These are phyloP conservation scores for Archivesica marissinica DNA, from an alignment of 1,140 invertebrate species.

Conservation along the genomic window DNA sequence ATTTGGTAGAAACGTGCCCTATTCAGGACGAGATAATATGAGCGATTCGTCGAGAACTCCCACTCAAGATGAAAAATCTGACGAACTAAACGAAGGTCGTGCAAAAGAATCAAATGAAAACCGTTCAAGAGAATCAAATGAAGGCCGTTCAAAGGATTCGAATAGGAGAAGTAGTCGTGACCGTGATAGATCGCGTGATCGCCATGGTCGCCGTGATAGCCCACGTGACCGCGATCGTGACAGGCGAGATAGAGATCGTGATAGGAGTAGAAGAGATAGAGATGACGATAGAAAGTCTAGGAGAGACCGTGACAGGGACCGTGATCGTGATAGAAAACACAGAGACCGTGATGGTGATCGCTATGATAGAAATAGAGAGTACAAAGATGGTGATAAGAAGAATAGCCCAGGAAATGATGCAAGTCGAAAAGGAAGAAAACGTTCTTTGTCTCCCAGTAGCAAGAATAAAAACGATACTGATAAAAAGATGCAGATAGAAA, in stretches of 20 bases:
- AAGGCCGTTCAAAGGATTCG: neutral
- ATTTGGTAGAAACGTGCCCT: constrained; percentile 44
- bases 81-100: neutral
- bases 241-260: constrained; percentile 63
- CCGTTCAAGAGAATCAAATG: neutral
- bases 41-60: neutral
- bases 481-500: constrained; percentile 35
- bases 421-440: constrained; percentile 20
- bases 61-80: neutral
- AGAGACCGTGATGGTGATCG: constrained; percentile 68
- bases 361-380: constrained; percentile 31
- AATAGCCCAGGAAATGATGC: constrained; percentile 28
- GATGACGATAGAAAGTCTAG: constrained; percentile 64
- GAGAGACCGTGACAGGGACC: constrained; percentile 59
- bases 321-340: constrained; percentile 59
- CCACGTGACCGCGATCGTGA: constrained; percentile 53
- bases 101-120: constrained; percentile 4
- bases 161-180: constrained; percentile 26
- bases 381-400: constrained; percentile 32
- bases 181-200: constrained; percentile 48
- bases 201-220: constrained; percentile 32
- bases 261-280: constrained; percentile 55
- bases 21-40: neutral
- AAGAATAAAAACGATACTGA: constrained; percentile 43
- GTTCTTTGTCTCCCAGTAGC: constrained; percentile 45